Evolutionary conservation across 1,140 invertebrate genomes (phyloP), one percentile per base, ranked within the genome.

Genomic region (Cydia strobilella): DNA sequence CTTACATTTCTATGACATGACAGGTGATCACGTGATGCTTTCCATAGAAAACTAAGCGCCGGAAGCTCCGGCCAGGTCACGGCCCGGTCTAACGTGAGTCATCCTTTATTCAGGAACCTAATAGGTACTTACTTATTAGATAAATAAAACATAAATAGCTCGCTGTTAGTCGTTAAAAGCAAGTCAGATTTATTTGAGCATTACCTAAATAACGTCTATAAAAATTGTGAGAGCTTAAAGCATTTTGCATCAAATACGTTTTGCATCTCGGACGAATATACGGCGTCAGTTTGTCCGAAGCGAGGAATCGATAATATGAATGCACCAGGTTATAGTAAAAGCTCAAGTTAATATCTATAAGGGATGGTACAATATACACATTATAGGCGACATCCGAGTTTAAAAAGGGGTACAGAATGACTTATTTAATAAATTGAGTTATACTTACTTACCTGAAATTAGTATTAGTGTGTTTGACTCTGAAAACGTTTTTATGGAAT

Each of bases 291-390:
- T 66, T n/a, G 63, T 66, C 63, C 63, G 63, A 31, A 18, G 25
- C 23, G 65, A 39, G n/a, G n/a, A 69, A 69, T 69, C 65, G 31
- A 69, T 69, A 69, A 69, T 35, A 69, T 69, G 27, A 69, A 69
- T 69, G 65, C 65, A 69, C 27, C 65, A 39, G 25, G 54, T 59
- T 59, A 23, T 59, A 20, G 54, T 59, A 20, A 59, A 59, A 59
- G 20, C 20, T 59, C 54, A 59, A 54, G 51, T 20, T 18, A 54
- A 10, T 59, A 1, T 20, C 54, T 59, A 12, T 59, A 59, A 59
- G 54, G 54, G 9, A 23, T 23, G 2, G 18, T 15, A 59, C 48
- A n/a, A n/a, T n/a, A 51, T 18, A 59, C 4, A 23, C 6, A 7
- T 9, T 10, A 59, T 59, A 59, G 6, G 20, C 10, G 12, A 54